These are phyloP conservation scores for Platysteira castanea DNA, from an alignment of 2,113 vertebrate species.

Conservation along the genomic window DNA sequence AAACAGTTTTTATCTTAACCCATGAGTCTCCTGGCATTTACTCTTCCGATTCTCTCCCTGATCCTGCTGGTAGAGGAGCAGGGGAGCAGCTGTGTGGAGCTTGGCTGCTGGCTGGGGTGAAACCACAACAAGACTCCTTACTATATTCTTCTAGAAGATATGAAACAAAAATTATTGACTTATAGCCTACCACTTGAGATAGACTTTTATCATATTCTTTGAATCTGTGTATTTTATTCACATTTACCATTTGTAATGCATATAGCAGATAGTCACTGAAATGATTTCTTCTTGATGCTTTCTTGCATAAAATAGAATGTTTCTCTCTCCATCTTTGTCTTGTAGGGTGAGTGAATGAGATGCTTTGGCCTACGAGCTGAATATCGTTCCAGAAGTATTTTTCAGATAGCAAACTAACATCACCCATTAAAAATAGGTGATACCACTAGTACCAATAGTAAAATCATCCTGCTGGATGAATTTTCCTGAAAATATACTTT, in stretches of 20 bases:
- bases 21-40: not conserved
- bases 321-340: not conserved
- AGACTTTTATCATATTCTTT: not conserved
- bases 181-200: not conserved
- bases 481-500: not conserved
- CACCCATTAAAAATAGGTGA: not conserved
- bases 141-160: not conserved
- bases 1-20: not conserved
- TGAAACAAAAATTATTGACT: not conserved
- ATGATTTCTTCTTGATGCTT: not conserved
- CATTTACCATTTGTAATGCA: not conserved
- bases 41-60: not conserved
- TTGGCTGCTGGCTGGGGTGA: not conserved
- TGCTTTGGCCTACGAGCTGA: not conserved
- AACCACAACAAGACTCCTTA: not conserved
- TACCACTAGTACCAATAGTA: not conserved
- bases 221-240: not conserved
- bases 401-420: not conserved
- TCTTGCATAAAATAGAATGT: not conserved
- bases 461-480: not conserved
- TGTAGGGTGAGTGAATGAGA: not conserved
- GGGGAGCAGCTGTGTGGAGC: accelerated
- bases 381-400: not conserved
- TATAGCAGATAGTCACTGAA: not conserved
- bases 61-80: not conserved